Base-by-base conservation (phyloP, 92 coral and sea anemone species). In the Montipora capitata region DNA sequence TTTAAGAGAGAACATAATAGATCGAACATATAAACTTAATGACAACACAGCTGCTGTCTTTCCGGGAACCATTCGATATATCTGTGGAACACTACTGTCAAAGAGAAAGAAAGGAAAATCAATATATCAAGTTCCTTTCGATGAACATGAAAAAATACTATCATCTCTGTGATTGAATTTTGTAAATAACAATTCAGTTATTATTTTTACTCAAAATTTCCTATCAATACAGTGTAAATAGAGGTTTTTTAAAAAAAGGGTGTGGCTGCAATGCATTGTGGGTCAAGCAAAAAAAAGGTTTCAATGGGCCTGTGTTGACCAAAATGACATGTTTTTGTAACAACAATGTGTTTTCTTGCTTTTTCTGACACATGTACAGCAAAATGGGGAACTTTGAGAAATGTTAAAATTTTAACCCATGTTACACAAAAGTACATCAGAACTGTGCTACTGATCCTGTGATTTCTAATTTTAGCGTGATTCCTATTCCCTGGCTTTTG, bases 1-100 rank as follows among this genome's bases (percentile, higher is more conserved):
- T 74, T 40, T 63, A 40, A 62, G 81, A 52, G 88, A 84, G 12
- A 83, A 61, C 80, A 58, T 72, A 40, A 83, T 83, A 72, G 88
- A 70, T 61, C 80, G 40, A 16, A 83, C 80, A 57, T 83, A 56
- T 17, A 72, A 83, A 83, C 14, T 72, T 57, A 80, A 83, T 73
- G 73, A 83, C 8, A 83, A 83, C 61, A 59, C 74, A 58, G 88
- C 88, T 18, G 74, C 39, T 27, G 88, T 84, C 12, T 48, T 72
- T 57, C 88, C 81, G 63, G 74, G 88, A 62, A 84, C 78, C 13
- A 67, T 82, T 10, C 78, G 56, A 17, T 82, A 82, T 56, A 82
- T 82, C 74, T 84, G 66, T 59, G 88, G 75, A 27, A 40, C 81
- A 40, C 40, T 74, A 27, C 7, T 40, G 20, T 84, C 88, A 84